Conservation (phyloP, 2,888 invertebrate species). For the Neocrepidodera transversa region DNA sequence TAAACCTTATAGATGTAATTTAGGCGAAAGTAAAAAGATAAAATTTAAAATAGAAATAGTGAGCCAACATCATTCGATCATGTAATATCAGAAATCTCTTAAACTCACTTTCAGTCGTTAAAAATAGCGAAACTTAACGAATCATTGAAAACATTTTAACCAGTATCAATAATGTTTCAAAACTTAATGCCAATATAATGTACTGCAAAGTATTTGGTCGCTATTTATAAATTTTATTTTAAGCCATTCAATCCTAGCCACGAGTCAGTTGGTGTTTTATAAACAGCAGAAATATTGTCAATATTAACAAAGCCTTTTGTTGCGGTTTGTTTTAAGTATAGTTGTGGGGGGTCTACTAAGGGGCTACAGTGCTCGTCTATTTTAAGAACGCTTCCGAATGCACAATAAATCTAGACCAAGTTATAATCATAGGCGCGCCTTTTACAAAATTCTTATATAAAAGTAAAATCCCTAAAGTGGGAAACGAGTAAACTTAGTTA, state of each 20-base stretch:
- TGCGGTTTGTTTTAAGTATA: conserved; percentile 38
- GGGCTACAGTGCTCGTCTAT: conserved; percentile 37
- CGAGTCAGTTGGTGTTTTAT: conserved; percentile 38
- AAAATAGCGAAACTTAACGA: conserved; percentile 28
- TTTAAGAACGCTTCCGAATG: conserved; percentile 32
- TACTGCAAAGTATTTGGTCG: conserved; percentile 28
- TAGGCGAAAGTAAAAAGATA: too few relatives aligned
- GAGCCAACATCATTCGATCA: conserved; percentile 3
- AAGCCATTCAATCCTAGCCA: conserved; percentile 29
- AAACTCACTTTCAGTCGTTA: conserved; percentile 25
- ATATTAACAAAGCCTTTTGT: conserved; percentile 42
- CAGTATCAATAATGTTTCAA: conserved; percentile 31
- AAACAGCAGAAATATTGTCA: conserved; percentile 42
- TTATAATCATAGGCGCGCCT: conserved; percentile 21
- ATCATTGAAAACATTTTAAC: conserved; percentile 30
- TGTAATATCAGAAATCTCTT: conserved; percentile 16
- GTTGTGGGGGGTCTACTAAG: conserved; percentile 38
- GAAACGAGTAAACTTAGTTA: not conserved
- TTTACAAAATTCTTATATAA: too few relatives aligned
- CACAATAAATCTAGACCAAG: conserved; percentile 15
- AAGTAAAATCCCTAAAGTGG: not conserved
- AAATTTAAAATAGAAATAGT: conserved; percentile 5
- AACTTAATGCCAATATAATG: conserved; percentile 30
- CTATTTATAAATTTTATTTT: conserved; percentile 42
- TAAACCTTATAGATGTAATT: too few relatives aligned